Conservation (phyloP, 37 sponge, comb jelly and placozoan genomes). For the Axinella damicornis region DNA sequence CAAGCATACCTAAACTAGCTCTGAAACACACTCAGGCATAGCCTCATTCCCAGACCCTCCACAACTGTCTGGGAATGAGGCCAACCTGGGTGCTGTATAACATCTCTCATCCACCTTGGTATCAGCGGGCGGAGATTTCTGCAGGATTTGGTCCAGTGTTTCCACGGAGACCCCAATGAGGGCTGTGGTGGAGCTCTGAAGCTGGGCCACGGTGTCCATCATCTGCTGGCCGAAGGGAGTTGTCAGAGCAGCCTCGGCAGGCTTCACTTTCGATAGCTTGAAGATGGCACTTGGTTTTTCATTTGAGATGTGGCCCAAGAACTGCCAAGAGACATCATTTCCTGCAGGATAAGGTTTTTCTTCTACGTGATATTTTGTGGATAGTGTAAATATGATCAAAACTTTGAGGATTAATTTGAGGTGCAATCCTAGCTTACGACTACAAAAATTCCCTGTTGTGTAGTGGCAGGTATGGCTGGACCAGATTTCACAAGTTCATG, state of each 20-base stretch:
- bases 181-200: slow-evolving; percentile 46
- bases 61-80: neutral
- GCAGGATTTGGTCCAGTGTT: slow-evolving; percentile 66
- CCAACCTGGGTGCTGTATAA: no score
- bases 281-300: slow-evolving; percentile 98
- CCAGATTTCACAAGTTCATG: no score
- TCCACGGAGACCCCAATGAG: slow-evolving; percentile 86
- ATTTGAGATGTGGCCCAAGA: slow-evolving; percentile 91
- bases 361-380: no score
- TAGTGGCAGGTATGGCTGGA: no score
- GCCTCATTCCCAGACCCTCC: slow-evolving; percentile 28
- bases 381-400: no score
- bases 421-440: no score
- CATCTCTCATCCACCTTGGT: no score
- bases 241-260: slow-evolving; percentile 12
- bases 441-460: no score
- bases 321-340: slow-evolving; percentile 82
- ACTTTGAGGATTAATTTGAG: no score
- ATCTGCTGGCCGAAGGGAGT: slow-evolving; percentile 50
- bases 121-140: slow-evolving; percentile 70
- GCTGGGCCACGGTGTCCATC: slow-evolving; percentile 30
- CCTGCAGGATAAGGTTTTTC: no score
- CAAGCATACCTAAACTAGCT: no score
- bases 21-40: no score
- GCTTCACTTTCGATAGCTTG: slow-evolving; percentile 78